A percentile compares a stretch with the other conserved stretches of the same genome.
phyloP scores from a whole-genome alignment of 37 sponge, comb jelly and placozoan species.

The Crambe crambe region DNA sequence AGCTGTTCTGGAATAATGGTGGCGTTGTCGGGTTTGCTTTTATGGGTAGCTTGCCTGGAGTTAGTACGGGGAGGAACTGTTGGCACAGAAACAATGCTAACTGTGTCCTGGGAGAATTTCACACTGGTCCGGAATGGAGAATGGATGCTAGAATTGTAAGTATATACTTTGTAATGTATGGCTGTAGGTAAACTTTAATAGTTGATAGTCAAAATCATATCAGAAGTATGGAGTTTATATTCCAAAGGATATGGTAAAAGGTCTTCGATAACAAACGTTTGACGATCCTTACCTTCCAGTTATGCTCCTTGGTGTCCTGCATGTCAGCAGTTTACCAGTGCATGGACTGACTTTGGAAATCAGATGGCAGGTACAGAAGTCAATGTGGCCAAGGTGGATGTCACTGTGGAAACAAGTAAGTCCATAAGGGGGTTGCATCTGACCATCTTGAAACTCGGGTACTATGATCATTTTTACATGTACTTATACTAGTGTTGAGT shows the following conservation, averaged over 20 bases:
- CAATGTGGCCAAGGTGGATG: constrained; percentile 56
- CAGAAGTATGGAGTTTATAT: too few relatives aligned
- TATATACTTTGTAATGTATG: too few relatives aligned
- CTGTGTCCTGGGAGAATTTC: neutral
- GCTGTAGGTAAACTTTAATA: too few relatives aligned
- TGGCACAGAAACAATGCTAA: too few relatives aligned
- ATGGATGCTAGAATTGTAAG: neutral
- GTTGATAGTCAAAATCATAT: too few relatives aligned
- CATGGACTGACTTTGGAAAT: constrained; percentile 53
- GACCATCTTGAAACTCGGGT: too few relatives aligned
- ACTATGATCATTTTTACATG: neutral
- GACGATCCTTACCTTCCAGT: constrained; percentile 22
- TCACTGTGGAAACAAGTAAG: constrained; percentile 45
- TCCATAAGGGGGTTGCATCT: neutral
- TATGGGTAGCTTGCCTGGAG: too few relatives aligned
- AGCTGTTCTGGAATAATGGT: too few relatives aligned
- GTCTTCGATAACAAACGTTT: too few relatives aligned
- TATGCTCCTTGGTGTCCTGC: constrained; percentile 86
- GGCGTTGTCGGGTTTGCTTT: too few relatives aligned
- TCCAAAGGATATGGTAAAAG: too few relatives aligned
- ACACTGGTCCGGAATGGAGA: neutral
- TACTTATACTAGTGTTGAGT: constrained; percentile 45
- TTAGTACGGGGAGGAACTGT: too few relatives aligned
- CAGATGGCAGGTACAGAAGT: constrained; percentile 23
- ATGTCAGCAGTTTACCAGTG: constrained; percentile 43